phyloP scores from a whole-genome alignment of 1,140 invertebrate genomes.

The Acromyrmex echinatior region DNA sequence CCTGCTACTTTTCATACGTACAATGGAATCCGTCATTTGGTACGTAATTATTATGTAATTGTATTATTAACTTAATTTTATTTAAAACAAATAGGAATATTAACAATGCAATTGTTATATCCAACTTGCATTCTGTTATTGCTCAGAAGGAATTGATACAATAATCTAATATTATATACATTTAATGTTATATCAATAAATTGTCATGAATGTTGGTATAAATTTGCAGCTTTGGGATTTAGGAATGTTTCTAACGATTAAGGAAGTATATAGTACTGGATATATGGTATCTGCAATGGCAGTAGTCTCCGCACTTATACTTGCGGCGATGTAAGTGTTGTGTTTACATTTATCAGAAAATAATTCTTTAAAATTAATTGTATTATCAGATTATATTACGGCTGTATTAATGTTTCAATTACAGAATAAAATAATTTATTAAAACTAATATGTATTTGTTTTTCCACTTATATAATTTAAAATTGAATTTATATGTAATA shows the following conservation, averaged over 20 bases:
- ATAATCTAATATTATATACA: constrained; percentile 17
- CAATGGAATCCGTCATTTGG: constrained; percentile 92
- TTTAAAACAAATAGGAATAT: neutral
- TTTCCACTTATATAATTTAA: neutral
- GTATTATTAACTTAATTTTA: neutral
- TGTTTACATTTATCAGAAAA: neutral
- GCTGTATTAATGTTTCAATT: constrained; percentile 44
- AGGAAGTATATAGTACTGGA: constrained; percentile 91
- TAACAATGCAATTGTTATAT: neutral
- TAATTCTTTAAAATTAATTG: constrained; percentile 67
- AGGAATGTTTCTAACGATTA: constrained; percentile 90
- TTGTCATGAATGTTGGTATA: neutral
- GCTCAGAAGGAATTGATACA: neutral
- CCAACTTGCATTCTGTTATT: neutral
- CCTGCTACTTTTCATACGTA: constrained; percentile 90
- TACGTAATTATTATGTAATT: constrained; percentile 75
- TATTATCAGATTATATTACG: constrained; percentile 31
- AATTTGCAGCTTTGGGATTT: constrained; percentile 89
- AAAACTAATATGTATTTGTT: constrained; percentile 6
- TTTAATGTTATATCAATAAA: constrained; percentile 26
- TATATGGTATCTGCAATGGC: constrained; percentile 88
- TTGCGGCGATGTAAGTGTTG: constrained; percentile 77
- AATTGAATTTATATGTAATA: neutral
- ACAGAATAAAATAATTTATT: constrained; percentile 65
- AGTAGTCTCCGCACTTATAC: constrained; percentile 75